Base-by-base conservation (phyloP, 2,113 vertebrate species). In the Notiomystis cincta region DNA sequence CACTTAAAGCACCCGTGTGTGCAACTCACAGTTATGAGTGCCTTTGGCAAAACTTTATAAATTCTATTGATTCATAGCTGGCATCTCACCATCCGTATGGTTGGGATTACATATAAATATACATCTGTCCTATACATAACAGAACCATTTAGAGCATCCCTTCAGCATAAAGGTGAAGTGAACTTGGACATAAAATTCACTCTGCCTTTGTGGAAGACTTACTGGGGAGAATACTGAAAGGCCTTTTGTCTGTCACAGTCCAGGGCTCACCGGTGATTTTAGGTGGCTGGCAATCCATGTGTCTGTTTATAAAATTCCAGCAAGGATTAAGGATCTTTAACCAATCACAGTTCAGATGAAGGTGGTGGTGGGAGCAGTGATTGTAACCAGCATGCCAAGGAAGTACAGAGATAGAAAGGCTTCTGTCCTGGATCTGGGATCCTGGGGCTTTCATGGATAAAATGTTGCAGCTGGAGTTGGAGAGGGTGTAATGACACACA, bases 61-160 rank as follows among this genome's bases (percentile, higher is more conserved):
- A 96, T 84, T 84, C 83, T 92, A 2, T 79, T 91, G 87, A 96
- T 95, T 97, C 64, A 66, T 66, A 90, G 62, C 72, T 96, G 86
- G 73, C 83, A 90, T 83, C 64, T 94, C 85, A 83, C 76, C 69
- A 30, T 90, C 50, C 2, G 1, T 65, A 87, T 57, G 73, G 51
- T 73, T 66, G 87, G 89, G 35, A 47, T 76, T 86, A 65, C 58
- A 40, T 58, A 66, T 75, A 87, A 82, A 82, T 79, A 70, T 51
- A 15, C 54, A 54, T 56, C 48, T 44, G 47, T 89, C n/a, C 27
- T 65, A 45, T 61, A 67, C 31, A 61, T 89, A 93, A 83, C 50
- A 83, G 54, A 79, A 75, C 64, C 79, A 95, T 96, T 97, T 96
- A 96, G 60, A 95, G 44, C 66, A 96, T 95, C 71, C 48, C 45